Evolutionary conservation across 2,797 vertebrate species (phyloP), one percentile per base, ranked within the genome.

Genomic region (Agapornis canus): DNA sequence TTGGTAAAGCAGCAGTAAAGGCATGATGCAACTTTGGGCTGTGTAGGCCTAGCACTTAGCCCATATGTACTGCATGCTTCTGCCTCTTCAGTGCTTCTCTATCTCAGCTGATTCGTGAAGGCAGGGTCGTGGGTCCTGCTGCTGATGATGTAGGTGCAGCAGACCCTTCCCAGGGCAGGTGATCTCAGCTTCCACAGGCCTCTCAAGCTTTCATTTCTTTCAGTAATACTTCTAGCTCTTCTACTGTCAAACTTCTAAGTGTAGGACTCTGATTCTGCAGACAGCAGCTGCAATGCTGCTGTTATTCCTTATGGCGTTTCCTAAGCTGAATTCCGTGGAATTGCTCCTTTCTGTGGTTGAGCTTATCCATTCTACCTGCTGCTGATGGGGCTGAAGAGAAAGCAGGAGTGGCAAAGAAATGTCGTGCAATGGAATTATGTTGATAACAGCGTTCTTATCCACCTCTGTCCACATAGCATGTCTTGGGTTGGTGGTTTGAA

Each of bases 371-470:
- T 51, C 71, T 71, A 27, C 69, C 64, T 88, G 66, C 69, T 42
- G 25, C 23, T 60, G 27, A 16, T n/a, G 47, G 40, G 59, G 45
- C 65, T 59, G 49, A 65, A 86, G 39, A 42, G 37, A 83, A 83
- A 76, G 40, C 69, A 78, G 45, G 45, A 71, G 25, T 43, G 42
- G 23, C 48, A 71, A 70, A 81, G 35, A 69, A 65, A 25, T 31
- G 13, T 8, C 65, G 32, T 69, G 19, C 32, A 19, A 21, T 61
- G 40, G 54, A 77, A 84, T 70, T 49, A 48, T 1, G 1, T 27
- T 48, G 63, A n/a, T 72, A 76, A 37, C 40, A 86, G 40, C 56
- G 76, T 91, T 89, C 52, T 66, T 81, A 92, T 52, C 10, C 42
- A 68, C 42, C 51, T 70, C 64, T 81, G 76, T 89, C 52, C 40